Conservation (phyloP, 2,797 vertebrate species). For the Urocyon cinereoargenteus region DNA sequence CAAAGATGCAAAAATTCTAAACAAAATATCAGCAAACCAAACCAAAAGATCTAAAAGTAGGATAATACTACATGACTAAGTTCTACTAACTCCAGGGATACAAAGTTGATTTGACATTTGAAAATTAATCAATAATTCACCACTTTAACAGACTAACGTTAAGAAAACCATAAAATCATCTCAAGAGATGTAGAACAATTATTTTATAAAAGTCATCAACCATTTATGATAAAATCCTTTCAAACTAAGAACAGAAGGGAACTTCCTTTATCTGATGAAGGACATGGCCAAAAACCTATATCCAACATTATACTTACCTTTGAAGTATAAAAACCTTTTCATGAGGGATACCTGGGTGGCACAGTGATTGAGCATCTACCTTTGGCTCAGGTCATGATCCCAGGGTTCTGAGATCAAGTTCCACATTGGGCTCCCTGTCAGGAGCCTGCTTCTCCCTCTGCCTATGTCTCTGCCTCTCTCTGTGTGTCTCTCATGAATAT, state of each 20-base stretch:
- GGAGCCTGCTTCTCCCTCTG: no score
- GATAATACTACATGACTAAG: neutral
- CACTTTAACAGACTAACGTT: neutral
- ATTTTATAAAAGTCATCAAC: neutral
- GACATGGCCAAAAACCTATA: neutral
- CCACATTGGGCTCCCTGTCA: no score
- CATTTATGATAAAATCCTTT: slow-evolving; percentile 20
- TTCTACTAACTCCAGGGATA: neutral
- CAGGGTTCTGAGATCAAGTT: no score
- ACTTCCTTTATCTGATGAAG: neutral
- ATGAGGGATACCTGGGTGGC: neutral
- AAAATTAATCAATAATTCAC: neutral
- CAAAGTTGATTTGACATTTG: neutral
- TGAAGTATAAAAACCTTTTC: neutral
- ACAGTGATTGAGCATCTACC: no score
- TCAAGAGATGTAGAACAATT: neutral
- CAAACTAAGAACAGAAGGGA: neutral
- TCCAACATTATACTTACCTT: neutral
- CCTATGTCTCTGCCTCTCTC: no score
- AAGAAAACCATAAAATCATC: neutral
- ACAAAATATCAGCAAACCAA: neutral
- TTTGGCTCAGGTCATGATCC: no score
- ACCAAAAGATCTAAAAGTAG: neutral
- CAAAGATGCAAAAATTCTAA: neutral
- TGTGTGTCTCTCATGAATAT: no score